Evolutionary conservation across 2,113 vertebrate genomes (phyloP).

Genomic region (Bubo bubo): DNA sequence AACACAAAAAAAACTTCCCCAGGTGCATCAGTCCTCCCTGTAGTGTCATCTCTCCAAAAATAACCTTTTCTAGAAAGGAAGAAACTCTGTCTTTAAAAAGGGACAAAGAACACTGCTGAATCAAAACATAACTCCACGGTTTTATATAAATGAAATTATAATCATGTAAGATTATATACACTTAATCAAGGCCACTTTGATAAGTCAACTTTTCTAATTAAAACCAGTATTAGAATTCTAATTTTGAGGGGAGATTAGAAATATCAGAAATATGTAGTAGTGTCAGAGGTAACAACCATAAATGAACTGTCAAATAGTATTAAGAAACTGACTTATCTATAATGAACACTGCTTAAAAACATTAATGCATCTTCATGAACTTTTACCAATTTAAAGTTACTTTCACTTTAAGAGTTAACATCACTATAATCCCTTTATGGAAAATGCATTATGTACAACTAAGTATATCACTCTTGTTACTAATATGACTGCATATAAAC

Average conservation of each 20-base stretch:
- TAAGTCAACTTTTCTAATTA: conserved; percentile 63
- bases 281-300: conserved; percentile 57
- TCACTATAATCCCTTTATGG: background rate
- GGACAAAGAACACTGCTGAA: conserved; percentile 12
- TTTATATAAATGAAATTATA: conserved; percentile 47
- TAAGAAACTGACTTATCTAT: conserved; percentile 62
- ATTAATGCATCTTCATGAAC: background rate
- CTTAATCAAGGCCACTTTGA: conserved; percentile 50
- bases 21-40: background rate
- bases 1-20: background rate
- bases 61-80: background rate
- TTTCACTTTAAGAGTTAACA: conserved; percentile 32
- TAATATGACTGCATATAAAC: background rate
- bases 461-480: background rate
- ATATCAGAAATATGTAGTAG: conserved; percentile 45
- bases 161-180: conserved; percentile 40
- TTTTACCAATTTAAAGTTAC: conserved; percentile 33
- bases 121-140: background rate
- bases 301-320: conserved; percentile 46
- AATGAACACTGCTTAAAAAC: conserved; percentile 54
- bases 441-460: background rate
- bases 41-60: background rate
- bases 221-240: conserved; percentile 53
- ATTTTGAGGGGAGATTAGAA: conserved; percentile 59
- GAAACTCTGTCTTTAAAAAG: background rate